Evolutionary conservation across 2,888 invertebrate genomes (phyloP).

Genomic region (Rhopalosiphum nymphaeae): DNA sequence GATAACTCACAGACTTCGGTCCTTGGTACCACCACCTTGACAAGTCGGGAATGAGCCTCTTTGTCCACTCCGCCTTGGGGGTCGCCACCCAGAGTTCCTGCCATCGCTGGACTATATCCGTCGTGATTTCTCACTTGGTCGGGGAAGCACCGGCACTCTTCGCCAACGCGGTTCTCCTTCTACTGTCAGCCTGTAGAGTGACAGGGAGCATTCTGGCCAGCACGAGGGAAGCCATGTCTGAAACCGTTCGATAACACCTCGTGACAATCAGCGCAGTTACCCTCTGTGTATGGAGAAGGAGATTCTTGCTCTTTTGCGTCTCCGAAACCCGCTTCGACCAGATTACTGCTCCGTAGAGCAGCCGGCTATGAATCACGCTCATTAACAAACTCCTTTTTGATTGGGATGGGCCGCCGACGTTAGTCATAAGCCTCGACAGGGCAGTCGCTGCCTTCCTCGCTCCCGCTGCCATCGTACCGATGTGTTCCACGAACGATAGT

Average conservation of each 20-base stretch:
- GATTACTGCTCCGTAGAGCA: not conserved
- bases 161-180: not conserved
- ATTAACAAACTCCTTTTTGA: not conserved
- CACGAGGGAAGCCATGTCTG: not conserved
- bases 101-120: not conserved
- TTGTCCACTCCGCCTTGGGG: not conserved
- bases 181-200: not conserved
- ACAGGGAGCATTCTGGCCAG: not conserved
- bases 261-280: not conserved
- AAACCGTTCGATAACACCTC: not conserved
- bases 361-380: not conserved
- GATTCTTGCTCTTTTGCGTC: not conserved
- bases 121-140: not conserved
- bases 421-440: not conserved
- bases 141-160: not conserved
- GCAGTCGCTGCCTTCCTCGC: not conserved
- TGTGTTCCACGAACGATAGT: not conserved
- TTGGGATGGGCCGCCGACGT: not conserved
- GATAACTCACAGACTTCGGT: not conserved
- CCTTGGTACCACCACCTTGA: not conserved
- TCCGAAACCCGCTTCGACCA: not conserved
- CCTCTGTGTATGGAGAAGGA: not conserved
- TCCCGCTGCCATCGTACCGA: fast-evolving
- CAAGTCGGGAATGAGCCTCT: not conserved
- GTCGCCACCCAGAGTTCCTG: not conserved